phyloP scores from a whole-genome alignment of 1,140 invertebrate species.

The Orussus abietinus region DNA sequence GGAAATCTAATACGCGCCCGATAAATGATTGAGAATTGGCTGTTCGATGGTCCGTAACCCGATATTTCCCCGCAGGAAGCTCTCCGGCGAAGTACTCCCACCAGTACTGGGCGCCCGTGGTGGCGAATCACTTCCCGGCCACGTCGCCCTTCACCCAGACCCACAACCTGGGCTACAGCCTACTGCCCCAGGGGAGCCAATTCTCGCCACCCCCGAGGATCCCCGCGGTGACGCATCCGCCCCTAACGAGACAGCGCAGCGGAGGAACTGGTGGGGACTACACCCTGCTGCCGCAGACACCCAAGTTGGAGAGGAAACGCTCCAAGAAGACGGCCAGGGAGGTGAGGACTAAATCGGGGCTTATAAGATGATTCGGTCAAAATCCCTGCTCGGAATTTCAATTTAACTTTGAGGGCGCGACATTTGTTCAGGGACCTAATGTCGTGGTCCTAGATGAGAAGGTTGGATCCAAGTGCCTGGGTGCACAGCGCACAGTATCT shows the following conservation, averaged over 20 bases:
- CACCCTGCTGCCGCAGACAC: constrained; percentile 46
- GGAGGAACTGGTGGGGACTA: constrained; percentile 45
- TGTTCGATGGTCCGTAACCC: too few species aligned
- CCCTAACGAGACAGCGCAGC: constrained; percentile 41
- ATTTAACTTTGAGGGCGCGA: too few species aligned
- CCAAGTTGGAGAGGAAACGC: constrained; percentile 44
- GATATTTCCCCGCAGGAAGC: constrained; percentile 32
- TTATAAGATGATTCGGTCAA: too few species aligned
- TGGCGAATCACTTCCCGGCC: constrained; percentile 60
- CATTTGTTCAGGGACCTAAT: too few species aligned
- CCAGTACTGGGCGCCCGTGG: constrained; percentile 60
- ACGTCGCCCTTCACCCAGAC: constrained; percentile 57
- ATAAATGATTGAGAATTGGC: not conserved
- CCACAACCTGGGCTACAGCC: constrained; percentile 41
- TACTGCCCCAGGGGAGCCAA: constrained; percentile 40
- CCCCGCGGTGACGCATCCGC: constrained; percentile 28
- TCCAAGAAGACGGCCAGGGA: constrained; percentile 43
- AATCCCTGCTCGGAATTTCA: too few species aligned
- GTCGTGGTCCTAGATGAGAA: too few species aligned
- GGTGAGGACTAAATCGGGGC: too few species aligned
- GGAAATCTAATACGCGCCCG: too few species aligned
- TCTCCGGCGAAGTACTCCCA: constrained; percentile 42
- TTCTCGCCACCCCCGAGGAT: constrained; percentile 42
- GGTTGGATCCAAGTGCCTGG: too few species aligned
- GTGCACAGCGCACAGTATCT: too few species aligned